Evolutionary conservation across 2,113 vertebrate species (phyloP), one percentile per base, ranked within the genome.

Genomic region (Circaetus gallicus): DNA sequence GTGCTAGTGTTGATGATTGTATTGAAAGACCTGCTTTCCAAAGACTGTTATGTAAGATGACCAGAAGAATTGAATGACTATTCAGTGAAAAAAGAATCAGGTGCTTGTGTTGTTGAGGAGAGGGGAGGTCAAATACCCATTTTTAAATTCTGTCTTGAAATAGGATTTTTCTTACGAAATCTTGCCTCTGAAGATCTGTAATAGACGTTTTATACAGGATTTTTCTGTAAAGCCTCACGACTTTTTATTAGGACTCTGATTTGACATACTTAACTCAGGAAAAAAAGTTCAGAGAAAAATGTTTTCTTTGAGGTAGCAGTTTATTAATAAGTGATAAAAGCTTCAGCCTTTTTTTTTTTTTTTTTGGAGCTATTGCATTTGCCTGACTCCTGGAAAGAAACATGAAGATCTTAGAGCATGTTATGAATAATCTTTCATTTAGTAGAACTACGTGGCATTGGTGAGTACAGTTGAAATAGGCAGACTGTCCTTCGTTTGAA

Each of bases 391-490:
- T 49, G 95, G 62, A 72, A 38, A 50, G 73, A 86, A 67, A 16
- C 22, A 95, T 90, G 97, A 97, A 89, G 90, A 92, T 96, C 49
- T 42, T 90, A 32, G 53, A 93, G 82, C 61, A 47, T 63, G 67
- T 87, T 16, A 58, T 43, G 92, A 94, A 36, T 28, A 66, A 93
- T n/a, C 26, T 86, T 67, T 58, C 73, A 0, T 81, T 83, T 50
- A 43, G 36, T 50, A 87, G 80, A 34, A 26, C 26, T 13, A 0
- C 65, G 1, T 93, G 97, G 96, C 95, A 36, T 38, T 89, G 98
- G 98, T 98, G 93, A 98, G 98, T 97, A 94, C 34, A 25, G 19
- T 5, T 71, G 50, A 8, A 65, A 36, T 0, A 67, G 61, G 49
- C n/a, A 32, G 38, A 3, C 5, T 56, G 19, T 31, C 59, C 58